Conservation (phyloP, 2,113 vertebrate species). For the Syngnathoides biaculeatus region DNA sequence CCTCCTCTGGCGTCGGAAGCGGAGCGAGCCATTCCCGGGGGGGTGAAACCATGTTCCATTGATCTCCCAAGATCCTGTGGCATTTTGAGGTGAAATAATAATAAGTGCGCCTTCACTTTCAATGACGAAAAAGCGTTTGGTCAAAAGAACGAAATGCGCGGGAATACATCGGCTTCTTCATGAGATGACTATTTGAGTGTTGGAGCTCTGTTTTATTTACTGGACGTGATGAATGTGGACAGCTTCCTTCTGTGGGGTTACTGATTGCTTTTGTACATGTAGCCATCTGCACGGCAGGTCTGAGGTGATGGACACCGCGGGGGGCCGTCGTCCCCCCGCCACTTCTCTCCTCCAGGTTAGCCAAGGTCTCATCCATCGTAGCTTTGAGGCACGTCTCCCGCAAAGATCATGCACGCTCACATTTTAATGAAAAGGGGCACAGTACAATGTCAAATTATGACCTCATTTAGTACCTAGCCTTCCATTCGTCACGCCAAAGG, state of each 20-base stretch:
- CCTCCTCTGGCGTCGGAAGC: slow-evolving; percentile 3
- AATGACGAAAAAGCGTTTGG: slow-evolving; percentile 28
- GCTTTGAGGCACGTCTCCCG: slow-evolving; percentile 17
- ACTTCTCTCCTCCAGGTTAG: background rate
- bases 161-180: background rate
- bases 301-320: slow-evolving; percentile 21
- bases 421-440: slow-evolving; percentile 20
- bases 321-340: slow-evolving; percentile 15
- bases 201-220: slow-evolving; percentile 14
- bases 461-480: slow-evolving; percentile 37
- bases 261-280: slow-evolving; percentile 20
- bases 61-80: slow-evolving; percentile 40
- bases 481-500: slow-evolving; percentile 36
- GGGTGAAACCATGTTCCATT: slow-evolving; percentile 16
- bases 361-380: slow-evolving; percentile 41
- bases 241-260: slow-evolving; percentile 15
- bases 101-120: slow-evolving; percentile 40
- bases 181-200: background rate
- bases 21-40: slow-evolving; percentile 8
- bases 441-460: slow-evolving; percentile 13
- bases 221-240: slow-evolving; percentile 39
- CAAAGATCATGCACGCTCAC: slow-evolving; percentile 29
- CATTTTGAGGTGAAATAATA: slow-evolving; percentile 50
- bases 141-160: slow-evolving; percentile 13
- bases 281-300: slow-evolving; percentile 28